Percentiles rank a stretch among this genome's conserved stretches.
phyloP scores from a whole-genome alignment of 2,888 invertebrate species.

The Chalcosyrphus nemorum region DNA sequence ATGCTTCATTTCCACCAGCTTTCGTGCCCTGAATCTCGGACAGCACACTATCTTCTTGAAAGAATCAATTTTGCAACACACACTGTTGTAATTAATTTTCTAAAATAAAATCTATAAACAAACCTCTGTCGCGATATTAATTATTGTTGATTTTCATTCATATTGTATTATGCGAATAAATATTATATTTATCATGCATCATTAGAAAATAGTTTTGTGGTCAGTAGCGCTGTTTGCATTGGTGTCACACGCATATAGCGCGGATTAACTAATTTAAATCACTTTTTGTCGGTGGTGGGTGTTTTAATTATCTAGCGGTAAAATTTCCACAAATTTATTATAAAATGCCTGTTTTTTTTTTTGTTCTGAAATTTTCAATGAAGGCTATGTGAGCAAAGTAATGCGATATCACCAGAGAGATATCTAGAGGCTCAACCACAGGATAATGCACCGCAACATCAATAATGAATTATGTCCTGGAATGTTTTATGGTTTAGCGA shows the following conservation, averaged over 20 bases:
- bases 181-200: slow-evolving; percentile 36
- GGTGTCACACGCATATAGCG: not conserved
- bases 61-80: not conserved
- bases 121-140: slow-evolving; percentile 18
- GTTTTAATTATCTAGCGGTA: slow-evolving; percentile 48
- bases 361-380: too few species aligned
- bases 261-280: slow-evolving; percentile 57
- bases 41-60: too few species aligned
- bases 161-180: not conserved
- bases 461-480: slow-evolving; percentile 47
- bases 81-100: not conserved
- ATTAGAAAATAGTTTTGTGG: slow-evolving; percentile 56
- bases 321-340: slow-evolving; percentile 20
- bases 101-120: not conserved
- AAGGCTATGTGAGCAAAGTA: not conserved
- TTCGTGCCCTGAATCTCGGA: too few species aligned
- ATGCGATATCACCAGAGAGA: slow-evolving; percentile 13
- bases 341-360: slow-evolving; percentile 1
- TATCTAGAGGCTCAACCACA: slow-evolving; percentile 17
- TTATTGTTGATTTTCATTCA: slow-evolving; percentile 39
- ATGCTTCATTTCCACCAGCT: too few species aligned
- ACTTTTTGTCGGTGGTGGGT: slow-evolving; percentile 29
- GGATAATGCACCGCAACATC: slow-evolving; percentile 43
- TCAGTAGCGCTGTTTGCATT: slow-evolving; percentile 4
- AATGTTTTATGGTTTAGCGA: slow-evolving; percentile 48